Evolutionary conservation across 2,797 vertebrate species (phyloP).

Genomic region (Valencia hispanica): DNA sequence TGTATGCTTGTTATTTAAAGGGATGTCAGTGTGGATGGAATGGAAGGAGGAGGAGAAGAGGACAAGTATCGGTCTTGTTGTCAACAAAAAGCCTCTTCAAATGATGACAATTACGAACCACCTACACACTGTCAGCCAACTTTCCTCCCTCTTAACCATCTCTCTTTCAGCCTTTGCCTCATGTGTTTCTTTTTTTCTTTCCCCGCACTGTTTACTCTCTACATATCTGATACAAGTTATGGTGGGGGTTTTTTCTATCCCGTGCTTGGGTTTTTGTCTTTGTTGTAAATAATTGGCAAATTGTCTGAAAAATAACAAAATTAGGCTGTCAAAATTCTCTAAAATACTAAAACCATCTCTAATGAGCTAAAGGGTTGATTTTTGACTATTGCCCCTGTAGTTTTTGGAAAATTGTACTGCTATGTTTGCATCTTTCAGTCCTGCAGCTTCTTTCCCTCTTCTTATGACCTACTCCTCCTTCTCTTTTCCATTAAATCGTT

Average conservation of each 20-base stretch:
- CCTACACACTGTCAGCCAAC: constrained; percentile 71
- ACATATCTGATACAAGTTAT: constrained; percentile 32
- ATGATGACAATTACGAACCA: constrained; percentile 72
- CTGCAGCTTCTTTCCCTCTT: constrained; percentile 8
- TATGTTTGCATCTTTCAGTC: neutral
- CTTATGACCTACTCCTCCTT: constrained; percentile 25
- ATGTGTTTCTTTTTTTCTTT: neutral
- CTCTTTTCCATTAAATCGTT: constrained; percentile 63
- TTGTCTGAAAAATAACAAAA: constrained; percentile 2
- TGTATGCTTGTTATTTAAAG: constrained; percentile 70
- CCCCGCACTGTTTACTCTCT: constrained; percentile 28
- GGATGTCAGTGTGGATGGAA: constrained; percentile 58
- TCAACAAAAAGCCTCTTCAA: constrained; percentile 74
- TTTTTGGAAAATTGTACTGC: neutral
- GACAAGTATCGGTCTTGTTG: constrained; percentile 69
- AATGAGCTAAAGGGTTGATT: neutral
- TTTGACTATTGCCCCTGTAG: neutral
- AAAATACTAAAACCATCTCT: neutral
- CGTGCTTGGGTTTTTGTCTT: constrained; percentile 8
- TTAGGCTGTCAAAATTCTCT: neutral
- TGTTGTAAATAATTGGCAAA: neutral
- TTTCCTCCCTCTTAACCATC: constrained; percentile 47
- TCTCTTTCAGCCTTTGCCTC: constrained; percentile 46
- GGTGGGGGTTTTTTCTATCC: constrained; percentile 24
- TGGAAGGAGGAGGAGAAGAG: constrained; percentile 58